Evolutionary conservation across 1,140 invertebrate genomes (phyloP), one percentile per base, ranked within the genome.

Genomic region (Bombus breviceps): DNA sequence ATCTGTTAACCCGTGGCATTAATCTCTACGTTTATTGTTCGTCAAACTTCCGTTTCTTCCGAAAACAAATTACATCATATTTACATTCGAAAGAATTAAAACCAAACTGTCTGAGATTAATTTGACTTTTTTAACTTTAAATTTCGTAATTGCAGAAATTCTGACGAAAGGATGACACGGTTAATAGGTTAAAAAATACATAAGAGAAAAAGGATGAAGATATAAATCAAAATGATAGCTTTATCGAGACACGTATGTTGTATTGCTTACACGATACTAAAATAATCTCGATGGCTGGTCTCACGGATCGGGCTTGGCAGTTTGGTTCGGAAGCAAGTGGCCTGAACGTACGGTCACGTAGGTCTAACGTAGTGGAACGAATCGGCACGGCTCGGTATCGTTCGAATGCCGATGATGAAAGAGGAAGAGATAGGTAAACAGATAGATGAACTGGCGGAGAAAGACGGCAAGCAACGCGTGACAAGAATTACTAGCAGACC

Each of bases 381-480:
- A 80, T 83, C 80, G 62, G 37, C 64, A 28, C 47, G 34, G 74
- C 62, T 66, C 22, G 13, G 76, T 85, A 85, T 85, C 83, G 76
- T 85, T 80, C 85, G 77, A 86, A 89, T 89, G 69, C 80, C 80
- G 72, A 86, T 81, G 88, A 89, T 66, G 88, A 89, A 89, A 86
- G 87, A 80, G 59, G 72, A 83, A 81, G 76, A 89, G 85, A 89
- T 89, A 78, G 80, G 62, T 71, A 73, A 89, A 86, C 68, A 86
- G 68, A 86, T 89, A 86, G 81, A 81, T 77, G 68, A 47, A 66
- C 34, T 18, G 64, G 47, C 39, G 47, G 43, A 83, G 84, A 86
- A 71, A 86, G 85, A 82, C 71, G 72, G 37, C 34, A 34, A 73
- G 68, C 75, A 80, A 72, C 81, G 88, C 85, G 87, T 89, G 84